A percentile compares a stretch with the other conserved stretches of the same genome.
phyloP scores from a whole-genome alignment of 1,140 invertebrate genomes.

The Eulimnadia texana region DNA sequence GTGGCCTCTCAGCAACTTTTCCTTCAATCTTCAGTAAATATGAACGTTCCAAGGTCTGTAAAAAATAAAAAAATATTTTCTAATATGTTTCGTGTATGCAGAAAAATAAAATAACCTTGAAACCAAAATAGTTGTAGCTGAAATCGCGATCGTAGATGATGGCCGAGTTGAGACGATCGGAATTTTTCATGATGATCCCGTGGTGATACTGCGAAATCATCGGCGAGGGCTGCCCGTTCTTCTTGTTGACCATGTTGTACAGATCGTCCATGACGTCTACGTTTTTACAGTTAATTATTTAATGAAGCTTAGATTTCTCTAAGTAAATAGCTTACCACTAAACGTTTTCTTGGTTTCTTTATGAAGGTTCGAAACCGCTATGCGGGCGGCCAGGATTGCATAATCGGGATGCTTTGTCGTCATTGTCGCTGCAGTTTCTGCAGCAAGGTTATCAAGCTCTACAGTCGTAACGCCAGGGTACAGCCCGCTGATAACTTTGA shows the following conservation, averaged over 20 bases:
- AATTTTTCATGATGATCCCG: slow-evolving; percentile 71
- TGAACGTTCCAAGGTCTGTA: slow-evolving; percentile 76
- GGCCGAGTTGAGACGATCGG: slow-evolving; percentile 79
- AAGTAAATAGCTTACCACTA: slow-evolving; percentile 43
- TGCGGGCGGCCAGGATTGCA: slow-evolving; percentile 83
- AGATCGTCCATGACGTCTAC: slow-evolving; percentile 83
- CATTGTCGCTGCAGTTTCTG: slow-evolving; percentile 90
- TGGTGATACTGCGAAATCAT: slow-evolving; percentile 77
- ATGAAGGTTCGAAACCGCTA: slow-evolving; percentile 93
- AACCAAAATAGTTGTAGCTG: slow-evolving; percentile 96
- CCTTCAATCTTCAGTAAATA: slow-evolving; percentile 88
- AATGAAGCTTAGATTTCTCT: neutral
- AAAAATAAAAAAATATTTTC: slow-evolving; percentile 16
- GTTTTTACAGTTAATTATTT: slow-evolving; percentile 25
- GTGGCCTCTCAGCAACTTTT: slow-evolving; percentile 89
- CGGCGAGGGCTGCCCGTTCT: slow-evolving; percentile 50
- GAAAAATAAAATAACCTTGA: slow-evolving; percentile 47
- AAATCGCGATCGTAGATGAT: slow-evolving; percentile 97
- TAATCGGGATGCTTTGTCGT: slow-evolving; percentile 95
- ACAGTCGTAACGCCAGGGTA: slow-evolving; percentile 93
- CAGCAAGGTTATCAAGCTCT: slow-evolving; percentile 91
- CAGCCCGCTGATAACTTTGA: slow-evolving; percentile 81
- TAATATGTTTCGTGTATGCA: neutral
- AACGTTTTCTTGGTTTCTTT: slow-evolving; percentile 90
- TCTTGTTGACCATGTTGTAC: slow-evolving; percentile 55